Evolutionary conservation across 2,113 vertebrate genomes (phyloP).

Genomic region (Sinocyclocheilus anshuiensis): DNA sequence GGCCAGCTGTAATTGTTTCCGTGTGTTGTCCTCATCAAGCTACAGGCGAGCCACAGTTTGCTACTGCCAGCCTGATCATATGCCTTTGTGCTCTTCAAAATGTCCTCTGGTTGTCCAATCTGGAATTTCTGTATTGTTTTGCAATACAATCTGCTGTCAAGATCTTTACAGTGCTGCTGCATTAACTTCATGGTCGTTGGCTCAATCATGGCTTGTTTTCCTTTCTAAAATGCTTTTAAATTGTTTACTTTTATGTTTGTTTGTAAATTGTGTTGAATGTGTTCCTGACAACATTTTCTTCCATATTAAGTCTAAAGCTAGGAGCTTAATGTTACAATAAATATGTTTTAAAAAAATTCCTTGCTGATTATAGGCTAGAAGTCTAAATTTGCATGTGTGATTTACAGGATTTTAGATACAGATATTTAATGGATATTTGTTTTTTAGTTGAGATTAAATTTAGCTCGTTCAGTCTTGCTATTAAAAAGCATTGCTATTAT

Average conservation of each 20-base stretch:
- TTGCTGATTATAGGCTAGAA: not conserved
- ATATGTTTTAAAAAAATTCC: not conserved
- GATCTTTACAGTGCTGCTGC: not conserved
- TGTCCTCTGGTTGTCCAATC: not conserved
- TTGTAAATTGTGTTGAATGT: not conserved
- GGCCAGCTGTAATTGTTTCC: constrained; percentile 34
- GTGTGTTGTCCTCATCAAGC: constrained; percentile 22
- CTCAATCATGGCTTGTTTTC: not conserved
- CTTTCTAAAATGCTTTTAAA: not conserved
- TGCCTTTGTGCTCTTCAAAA: not conserved
- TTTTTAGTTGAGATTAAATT: not conserved
- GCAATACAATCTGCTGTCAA: not conserved
- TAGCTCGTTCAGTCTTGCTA: not conserved
- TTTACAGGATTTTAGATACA: not conserved
- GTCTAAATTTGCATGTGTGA: not conserved
- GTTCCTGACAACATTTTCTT: not conserved
- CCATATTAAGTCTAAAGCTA: not conserved
- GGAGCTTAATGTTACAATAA: not conserved
- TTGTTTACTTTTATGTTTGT: not conserved
- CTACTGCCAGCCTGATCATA: constrained; percentile 13
- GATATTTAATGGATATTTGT: not conserved
- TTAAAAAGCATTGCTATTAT: not conserved
- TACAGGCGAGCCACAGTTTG: not conserved
- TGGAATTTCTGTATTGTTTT: not conserved
- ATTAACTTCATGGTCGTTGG: not conserved